Percentiles rank a stretch among this genome's conserved stretches.
phyloP scores from a whole-genome alignment of 2,113 vertebrate genomes.

The Toxotes chatareus region DNA sequence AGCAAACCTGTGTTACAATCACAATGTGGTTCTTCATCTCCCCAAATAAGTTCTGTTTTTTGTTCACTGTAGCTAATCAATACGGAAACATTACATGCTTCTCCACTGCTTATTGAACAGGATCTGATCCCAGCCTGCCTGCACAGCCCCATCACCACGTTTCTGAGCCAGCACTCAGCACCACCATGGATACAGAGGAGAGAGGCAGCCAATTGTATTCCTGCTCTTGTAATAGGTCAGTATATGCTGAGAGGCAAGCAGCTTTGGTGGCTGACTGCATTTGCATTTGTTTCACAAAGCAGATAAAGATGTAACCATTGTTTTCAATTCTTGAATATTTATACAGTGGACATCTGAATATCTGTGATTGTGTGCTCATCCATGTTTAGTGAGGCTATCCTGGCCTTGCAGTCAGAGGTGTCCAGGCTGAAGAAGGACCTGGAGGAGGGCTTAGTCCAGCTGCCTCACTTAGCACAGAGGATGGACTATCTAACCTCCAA shows the following conservation, averaged over 20 bases:
- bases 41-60: not conserved
- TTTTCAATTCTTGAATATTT: not conserved
- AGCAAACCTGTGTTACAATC: not conserved
- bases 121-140: constrained; percentile 16
- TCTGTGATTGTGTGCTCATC: constrained; percentile 10
- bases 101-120: constrained; percentile 38
- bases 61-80: not conserved
- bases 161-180: constrained; percentile 49
- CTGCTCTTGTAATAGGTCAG: constrained; percentile 82
- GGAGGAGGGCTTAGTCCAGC: constrained; percentile 77
- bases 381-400: constrained; percentile 77
- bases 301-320: not conserved
- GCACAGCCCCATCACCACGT: constrained; percentile 22
- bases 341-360: not conserved
- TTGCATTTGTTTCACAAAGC: not conserved
- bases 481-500: constrained; percentile 75
- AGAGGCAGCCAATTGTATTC: constrained; percentile 42
- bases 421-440: constrained; percentile 80
- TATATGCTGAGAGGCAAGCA: not conserved
- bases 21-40: not conserved
- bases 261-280: not conserved
- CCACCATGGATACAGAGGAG: constrained; percentile 39
- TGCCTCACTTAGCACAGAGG: constrained; percentile 76
- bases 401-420: constrained; percentile 82
- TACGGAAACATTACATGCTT: not conserved